Evolutionary conservation across 64 coral and sea anemone species (phyloP).

Genomic region (Orbicella faveolata): DNA sequence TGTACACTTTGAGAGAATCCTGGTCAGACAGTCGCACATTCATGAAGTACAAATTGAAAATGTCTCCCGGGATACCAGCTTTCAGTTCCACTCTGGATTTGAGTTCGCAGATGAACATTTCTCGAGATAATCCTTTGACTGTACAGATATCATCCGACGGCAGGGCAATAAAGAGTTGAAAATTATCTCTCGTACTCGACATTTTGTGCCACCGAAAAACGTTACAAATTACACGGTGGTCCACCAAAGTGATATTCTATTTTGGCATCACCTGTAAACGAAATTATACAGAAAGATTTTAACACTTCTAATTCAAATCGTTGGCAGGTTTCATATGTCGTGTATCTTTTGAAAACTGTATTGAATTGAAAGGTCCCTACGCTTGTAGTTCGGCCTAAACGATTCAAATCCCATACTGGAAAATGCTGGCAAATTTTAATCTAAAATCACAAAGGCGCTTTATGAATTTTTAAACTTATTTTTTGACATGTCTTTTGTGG

Average conservation of each 20-base stretch:
- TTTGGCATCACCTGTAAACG: neutral
- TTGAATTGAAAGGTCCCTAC: neutral
- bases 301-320: neutral
- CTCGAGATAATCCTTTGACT: conserved; percentile 46
- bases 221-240: neutral
- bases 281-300: neutral
- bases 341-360: neutral
- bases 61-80: conserved; percentile 88
- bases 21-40: conserved; percentile 70
- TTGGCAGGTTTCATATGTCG: neutral
- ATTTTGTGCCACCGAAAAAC: neutral
- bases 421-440: neutral
- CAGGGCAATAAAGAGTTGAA: conserved; percentile 82
- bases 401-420: neutral
- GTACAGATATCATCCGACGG: conserved; percentile 85
- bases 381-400: neutral
- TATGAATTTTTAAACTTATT: neutral
- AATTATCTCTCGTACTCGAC: conserved; percentile 9
- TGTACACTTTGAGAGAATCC: conserved; percentile 48
- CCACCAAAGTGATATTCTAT: neutral
- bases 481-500: conserved; percentile 10
- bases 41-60: conserved; percentile 87
- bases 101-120: conserved; percentile 76
- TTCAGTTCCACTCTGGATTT: conserved; percentile 86
- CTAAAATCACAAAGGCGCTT: neutral